Evolutionary conservation across 2,888 invertebrate species (phyloP).

Genomic region (Pedicia rivosa): DNA sequence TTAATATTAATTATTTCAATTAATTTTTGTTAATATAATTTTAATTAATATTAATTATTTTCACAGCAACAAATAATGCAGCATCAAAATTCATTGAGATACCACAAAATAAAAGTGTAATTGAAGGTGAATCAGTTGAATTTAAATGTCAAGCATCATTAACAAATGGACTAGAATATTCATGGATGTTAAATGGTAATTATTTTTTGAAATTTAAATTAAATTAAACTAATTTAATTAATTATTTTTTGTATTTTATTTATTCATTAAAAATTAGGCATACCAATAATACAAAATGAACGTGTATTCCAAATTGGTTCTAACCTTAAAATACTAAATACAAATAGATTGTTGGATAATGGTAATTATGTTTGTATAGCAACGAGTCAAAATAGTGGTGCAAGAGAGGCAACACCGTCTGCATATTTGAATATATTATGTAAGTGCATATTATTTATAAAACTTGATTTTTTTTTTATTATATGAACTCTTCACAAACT

Average conservation of each 20-base stretch:
- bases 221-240: too few relatives aligned
- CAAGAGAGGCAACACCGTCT: constrained; percentile 29
- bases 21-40: too few relatives aligned
- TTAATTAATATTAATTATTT: too few relatives aligned
- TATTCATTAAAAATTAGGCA: too few relatives aligned
- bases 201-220: too few relatives aligned
- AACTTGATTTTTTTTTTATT: too few relatives aligned
- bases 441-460: too few relatives aligned
- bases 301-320: constrained; percentile 23
- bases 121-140: constrained; percentile 25
- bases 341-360: constrained; percentile 17
- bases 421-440: constrained; percentile 28
- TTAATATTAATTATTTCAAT: too few relatives aligned
- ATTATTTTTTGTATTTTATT: too few relatives aligned
- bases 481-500: too few relatives aligned
- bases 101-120: constrained; percentile 26
- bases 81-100: constrained; percentile 23
- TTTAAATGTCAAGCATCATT: constrained; percentile 25
- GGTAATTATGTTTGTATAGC: constrained; percentile 31
- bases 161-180: constrained; percentile 20
- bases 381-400: constrained; percentile 26
- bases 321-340: constrained; percentile 17
- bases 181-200: constrained; percentile 29
- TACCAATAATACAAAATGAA: neutral
- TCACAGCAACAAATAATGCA: constrained; percentile 9